A percentile compares a stretch with the other conserved stretches of the same genome.
Conservation (phyloP, 2,888 invertebrate species). For the Callosobruchus maculatus region DNA sequence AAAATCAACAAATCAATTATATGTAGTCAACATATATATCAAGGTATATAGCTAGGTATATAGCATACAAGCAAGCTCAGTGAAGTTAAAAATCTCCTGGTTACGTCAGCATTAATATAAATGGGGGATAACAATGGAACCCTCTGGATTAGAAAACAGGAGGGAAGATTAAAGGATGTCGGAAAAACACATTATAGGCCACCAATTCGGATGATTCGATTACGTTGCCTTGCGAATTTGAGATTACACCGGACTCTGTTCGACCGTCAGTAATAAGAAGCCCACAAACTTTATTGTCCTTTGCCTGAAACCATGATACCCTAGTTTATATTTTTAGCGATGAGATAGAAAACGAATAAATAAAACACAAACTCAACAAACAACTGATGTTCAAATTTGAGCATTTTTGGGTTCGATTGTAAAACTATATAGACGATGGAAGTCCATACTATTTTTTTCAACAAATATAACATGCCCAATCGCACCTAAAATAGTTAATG, state of each 20-base stretch:
- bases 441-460: too few species aligned
- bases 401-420: too few species aligned
- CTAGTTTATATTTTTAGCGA: background rate
- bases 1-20: too few species aligned
- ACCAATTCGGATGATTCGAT: background rate
- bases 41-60: too few species aligned
- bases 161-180: background rate
- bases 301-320: background rate
- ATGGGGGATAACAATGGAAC: background rate
- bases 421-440: too few species aligned
- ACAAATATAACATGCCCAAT: too few species aligned
- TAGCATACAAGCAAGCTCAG: background rate
- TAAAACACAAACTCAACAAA: too few species aligned
- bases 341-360: background rate
- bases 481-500: too few species aligned
- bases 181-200: background rate
- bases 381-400: too few species aligned
- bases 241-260: background rate
- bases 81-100: background rate
- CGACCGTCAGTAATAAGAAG: background rate
- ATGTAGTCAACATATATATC: too few species aligned
- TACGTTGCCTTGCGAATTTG: background rate
- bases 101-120: background rate
- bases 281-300: background rate
- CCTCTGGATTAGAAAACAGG: background rate